These are phyloP conservation scores for Eupeodes corollae DNA, from an alignment of 1,140 invertebrate genomes.

Conservation along the genomic window DNA sequence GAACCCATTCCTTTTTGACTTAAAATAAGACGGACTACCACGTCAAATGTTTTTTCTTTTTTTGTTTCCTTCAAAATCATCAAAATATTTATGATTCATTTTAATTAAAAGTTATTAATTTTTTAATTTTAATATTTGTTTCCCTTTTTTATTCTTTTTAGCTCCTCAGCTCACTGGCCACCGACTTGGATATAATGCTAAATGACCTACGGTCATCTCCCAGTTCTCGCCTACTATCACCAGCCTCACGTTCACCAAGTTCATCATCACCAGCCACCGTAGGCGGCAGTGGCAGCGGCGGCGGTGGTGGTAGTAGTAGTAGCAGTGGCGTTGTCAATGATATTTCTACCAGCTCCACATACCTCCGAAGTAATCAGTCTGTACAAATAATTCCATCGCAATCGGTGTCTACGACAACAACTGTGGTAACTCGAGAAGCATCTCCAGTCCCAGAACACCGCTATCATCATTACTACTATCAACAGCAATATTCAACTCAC, in stretches of 20 bases:
- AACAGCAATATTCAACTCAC: neutral
- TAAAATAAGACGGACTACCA: too few species aligned
- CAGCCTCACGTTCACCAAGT: constrained; percentile 12
- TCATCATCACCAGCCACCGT: constrained; percentile 2
- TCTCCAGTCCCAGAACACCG: constrained; percentile 2
- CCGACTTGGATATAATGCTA: constrained; percentile 50
- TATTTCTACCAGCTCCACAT: neutral
- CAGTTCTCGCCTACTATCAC: constrained; percentile 8
- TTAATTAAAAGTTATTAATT: neutral
- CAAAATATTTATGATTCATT: neutral
- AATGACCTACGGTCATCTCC: constrained; percentile 45
- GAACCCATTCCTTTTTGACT: too few species aligned
- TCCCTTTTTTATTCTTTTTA: constrained; percentile 32
- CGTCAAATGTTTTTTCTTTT: too few species aligned
- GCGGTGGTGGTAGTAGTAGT: neutral
- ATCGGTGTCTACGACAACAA: constrained; percentile 2
- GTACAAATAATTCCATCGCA: neutral
- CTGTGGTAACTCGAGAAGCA: neutral
- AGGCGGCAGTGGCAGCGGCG: neutral
- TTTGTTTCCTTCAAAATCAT: neutral
- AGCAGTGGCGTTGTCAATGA: neutral
- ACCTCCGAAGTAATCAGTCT: neutral
- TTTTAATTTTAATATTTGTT: neutral
- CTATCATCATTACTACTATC: constrained; percentile 1
- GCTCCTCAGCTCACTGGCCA: constrained; percentile 50